Base-by-base conservation (phyloP, 2,797 vertebrate genomes). In the Thalassophryne amazonica region DNA sequence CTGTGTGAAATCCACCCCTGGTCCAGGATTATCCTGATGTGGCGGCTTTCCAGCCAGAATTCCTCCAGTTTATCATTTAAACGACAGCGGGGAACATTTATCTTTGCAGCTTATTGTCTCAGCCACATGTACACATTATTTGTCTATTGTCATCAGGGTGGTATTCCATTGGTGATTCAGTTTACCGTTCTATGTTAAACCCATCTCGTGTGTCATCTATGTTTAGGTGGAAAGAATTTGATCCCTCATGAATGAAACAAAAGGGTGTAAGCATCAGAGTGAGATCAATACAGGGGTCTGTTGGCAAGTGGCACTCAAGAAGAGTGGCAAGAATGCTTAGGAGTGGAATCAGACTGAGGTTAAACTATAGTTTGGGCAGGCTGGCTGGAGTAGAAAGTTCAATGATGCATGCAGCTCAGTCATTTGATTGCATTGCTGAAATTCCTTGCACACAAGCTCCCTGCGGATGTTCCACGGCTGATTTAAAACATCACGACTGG, bases 51-150 rank as follows among this genome's bases (percentile, higher is more conserved):
- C 67, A 65, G 62, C 40, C 74, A 60, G 60, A 68, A 81, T 81
- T 85, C 80, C 74, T 58, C 54, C 73, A 78, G 71, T 87, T 82
- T 68, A 83, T 85, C 81, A 86, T 88, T 77, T 78, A 77, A 84
- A 85, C 73, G 73, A 78, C 80, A 62, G 62, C 51, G 36, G 63
- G 67, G 68, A 77, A 77, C 76, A 75, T 84, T 84, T 81, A 85
- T 86, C 79, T 78, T 45, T 7, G 1, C 16, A 59, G 81, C 76
- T 87, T 84, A 87, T 79, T 69, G 43, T 36, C 74, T 77, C 69
- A 62, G 64, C 69, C 53, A 43, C 20, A 5, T 38, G 62, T 51
- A 50, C 58, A 46, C 51, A 79, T 64, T 78, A 84, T 76, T 81
- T 64, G 71, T 69, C 79, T 74, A 54, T 73, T 74, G 76, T 52